phyloP scores from a whole-genome alignment of 1,140 invertebrate genomes.

The Drosophila tropicalis region DNA sequence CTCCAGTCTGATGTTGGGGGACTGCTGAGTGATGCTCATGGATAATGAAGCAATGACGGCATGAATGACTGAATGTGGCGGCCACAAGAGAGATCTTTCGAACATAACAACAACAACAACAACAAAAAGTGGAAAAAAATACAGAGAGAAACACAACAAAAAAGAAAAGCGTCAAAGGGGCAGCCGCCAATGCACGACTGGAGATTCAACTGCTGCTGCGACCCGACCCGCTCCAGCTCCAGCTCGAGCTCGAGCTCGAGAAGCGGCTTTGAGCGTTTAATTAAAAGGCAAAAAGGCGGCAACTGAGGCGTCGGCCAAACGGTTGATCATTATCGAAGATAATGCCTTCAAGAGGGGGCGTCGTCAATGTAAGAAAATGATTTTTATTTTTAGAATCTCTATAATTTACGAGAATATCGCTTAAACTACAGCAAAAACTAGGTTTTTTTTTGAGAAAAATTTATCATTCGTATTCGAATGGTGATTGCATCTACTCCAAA shows the following conservation, averaged over 20 bases:
- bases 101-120: background rate
- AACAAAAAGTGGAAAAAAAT: background rate
- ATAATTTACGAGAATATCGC: constrained; percentile 15
- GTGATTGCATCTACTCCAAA: no score
- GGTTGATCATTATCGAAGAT: constrained; percentile 21
- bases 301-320: constrained; percentile 21
- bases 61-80: constrained; percentile 57
- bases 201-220: constrained; percentile 9
- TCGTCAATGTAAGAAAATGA: background rate
- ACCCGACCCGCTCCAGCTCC: constrained; percentile 18
- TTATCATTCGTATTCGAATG: background rate
- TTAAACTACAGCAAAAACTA: constrained; percentile 2
- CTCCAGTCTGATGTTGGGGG: constrained; percentile 29
- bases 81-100: constrained; percentile 37
- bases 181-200: constrained; percentile 40
- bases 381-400: constrained; percentile 18
- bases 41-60: constrained; percentile 75
- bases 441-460: background rate
- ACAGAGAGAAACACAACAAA: background rate
- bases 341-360: constrained; percentile 13
- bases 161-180: constrained; percentile 66
- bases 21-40: constrained; percentile 75
- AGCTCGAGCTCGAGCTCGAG: constrained; percentile 33
- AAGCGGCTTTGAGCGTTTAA: constrained; percentile 72
- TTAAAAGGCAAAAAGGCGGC: constrained; percentile 57